Base-by-base conservation (phyloP, 1,140 invertebrate genomes). In the Trachymyrmex cornetzi region DNA sequence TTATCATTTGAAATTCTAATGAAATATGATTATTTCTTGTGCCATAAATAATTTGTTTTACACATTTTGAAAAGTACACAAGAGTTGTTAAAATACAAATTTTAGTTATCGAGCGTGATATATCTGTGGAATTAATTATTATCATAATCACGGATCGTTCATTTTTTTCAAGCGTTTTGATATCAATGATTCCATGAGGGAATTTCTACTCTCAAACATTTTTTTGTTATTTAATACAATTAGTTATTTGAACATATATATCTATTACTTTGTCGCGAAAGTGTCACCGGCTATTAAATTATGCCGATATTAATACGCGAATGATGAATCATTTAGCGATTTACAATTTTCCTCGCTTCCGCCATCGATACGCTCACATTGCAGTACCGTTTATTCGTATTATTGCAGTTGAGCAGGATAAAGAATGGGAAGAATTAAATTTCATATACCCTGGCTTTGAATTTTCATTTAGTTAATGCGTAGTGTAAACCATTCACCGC, bases 401-500 rank as follows among this genome's bases (percentile, higher is more conserved):
- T 85, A 85, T 88, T 81, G 61, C 82, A 72, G 57, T 22, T 48
- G 71, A 12, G 11, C 53, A 61, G 22, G 57, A 86, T 63, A 88
- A 90, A 90, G 86, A 90, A 90, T 64, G 55, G 77, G 59, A 88
- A 86, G 81, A 86, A 88, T 90, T 86, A 81, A 90, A 90, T 90
- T 90, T 53, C 30, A 64, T 64, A 16, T 57, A 79, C 34, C 44
- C 66, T 34, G 48, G 64, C 81, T 90, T 86, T 90, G 89, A 90
- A 90, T 90, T 88, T 88, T 90, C 89, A 88, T 88, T 90, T 77
- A 30, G 86, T 89, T 90, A 90, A 90, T 87, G 89, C 53, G 61
- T 44, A 27, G 16, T 64, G 74, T 80, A 90, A 90, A 90, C 85
- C 69, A 75, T 61, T 87, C 67, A 24, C 61, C 24, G 67, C 57